phyloP scores from a whole-genome alignment of 2,797 vertebrate genomes.

The Melanotaenia pygmaea region DNA sequence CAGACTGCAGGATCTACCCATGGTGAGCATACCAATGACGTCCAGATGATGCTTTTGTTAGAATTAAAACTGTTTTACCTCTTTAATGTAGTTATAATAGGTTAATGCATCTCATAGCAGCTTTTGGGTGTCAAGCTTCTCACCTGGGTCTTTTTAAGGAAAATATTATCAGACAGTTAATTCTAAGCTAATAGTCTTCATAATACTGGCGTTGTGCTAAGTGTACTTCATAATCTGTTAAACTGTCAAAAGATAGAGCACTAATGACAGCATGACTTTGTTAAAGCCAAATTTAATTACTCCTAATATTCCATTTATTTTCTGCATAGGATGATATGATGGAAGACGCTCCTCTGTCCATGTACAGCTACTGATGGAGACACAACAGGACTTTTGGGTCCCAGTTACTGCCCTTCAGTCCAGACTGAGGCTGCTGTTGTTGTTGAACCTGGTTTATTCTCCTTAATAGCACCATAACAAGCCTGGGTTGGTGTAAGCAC shows the following conservation, averaged over 20 bases:
- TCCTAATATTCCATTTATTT: not conserved
- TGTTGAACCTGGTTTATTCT: constrained; percentile 32
- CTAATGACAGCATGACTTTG: not conserved
- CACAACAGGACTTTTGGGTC: constrained; percentile 43
- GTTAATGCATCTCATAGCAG: too few relatives aligned
- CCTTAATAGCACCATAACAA: constrained; percentile 42
- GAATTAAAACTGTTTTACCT: not conserved
- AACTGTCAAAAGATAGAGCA: not conserved
- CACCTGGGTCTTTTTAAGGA: not conserved
- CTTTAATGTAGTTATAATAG: too few relatives aligned
- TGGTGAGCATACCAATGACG: constrained; percentile 81
- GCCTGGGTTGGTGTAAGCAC: constrained; percentile 47
- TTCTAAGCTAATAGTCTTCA: not conserved
- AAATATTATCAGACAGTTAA: not conserved
- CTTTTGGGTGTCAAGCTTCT: not conserved
- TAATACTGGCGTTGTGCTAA: not conserved
- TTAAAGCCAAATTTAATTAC: not conserved
- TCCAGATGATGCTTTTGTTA: not conserved
- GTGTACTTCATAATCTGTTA: not conserved
- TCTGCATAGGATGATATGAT: constrained; percentile 90
- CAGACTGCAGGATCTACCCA: constrained; percentile 91
- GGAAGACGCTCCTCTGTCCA: constrained; percentile 92
- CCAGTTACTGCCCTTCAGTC: constrained; percentile 28
- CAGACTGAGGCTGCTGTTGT: constrained; percentile 33
- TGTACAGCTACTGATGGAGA: constrained; percentile 90